These are phyloP conservation scores for Psilanteris sp. DNA, from an alignment of 1,140 invertebrate species.

Conservation along the genomic window DNA sequence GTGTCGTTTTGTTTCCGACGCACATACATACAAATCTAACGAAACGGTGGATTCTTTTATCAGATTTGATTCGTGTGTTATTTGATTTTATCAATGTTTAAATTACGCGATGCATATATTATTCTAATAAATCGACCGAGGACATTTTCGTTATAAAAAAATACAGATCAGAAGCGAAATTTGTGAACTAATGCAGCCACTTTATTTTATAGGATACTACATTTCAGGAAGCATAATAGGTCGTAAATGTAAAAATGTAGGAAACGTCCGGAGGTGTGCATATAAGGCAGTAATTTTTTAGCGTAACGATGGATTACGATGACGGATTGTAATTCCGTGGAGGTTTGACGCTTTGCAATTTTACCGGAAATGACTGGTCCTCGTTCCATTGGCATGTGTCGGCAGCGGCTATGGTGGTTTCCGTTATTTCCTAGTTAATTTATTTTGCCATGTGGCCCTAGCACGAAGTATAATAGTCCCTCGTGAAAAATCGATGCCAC, in stretches of 20 bases:
- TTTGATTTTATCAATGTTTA: background rate
- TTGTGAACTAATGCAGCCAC: slow-evolving; percentile 21
- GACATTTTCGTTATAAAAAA: slow-evolving; percentile 4
- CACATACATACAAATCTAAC: too few species aligned
- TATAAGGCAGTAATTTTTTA: slow-evolving; percentile 46
- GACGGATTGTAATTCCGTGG: slow-evolving; percentile 63
- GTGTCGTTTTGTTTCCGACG: too few species aligned
- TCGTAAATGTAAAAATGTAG: slow-evolving; percentile 43
- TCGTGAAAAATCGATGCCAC: slow-evolving; percentile 64
- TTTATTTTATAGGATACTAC: slow-evolving; percentile 39
- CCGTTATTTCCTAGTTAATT: slow-evolving; percentile 71
- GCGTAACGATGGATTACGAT: slow-evolving; percentile 58
- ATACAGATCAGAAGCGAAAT: slow-evolving; percentile 14
- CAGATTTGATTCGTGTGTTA: too few species aligned
- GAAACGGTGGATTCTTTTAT: too few species aligned
- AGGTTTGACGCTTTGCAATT: slow-evolving; percentile 64
- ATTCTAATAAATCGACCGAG: background rate
- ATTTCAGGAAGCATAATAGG: slow-evolving; percentile 39
- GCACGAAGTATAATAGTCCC: slow-evolving; percentile 33
- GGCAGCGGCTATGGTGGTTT: slow-evolving; percentile 39
- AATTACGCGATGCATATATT: background rate
- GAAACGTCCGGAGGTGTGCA: slow-evolving; percentile 29
- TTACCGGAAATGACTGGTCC: slow-evolving; percentile 66
- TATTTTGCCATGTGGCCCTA: slow-evolving; percentile 71
- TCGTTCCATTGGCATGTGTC: slow-evolving; percentile 27